Base-by-base conservation (phyloP, 2,888 invertebrate species). In the Ornithoptera alexandrae region DNA sequence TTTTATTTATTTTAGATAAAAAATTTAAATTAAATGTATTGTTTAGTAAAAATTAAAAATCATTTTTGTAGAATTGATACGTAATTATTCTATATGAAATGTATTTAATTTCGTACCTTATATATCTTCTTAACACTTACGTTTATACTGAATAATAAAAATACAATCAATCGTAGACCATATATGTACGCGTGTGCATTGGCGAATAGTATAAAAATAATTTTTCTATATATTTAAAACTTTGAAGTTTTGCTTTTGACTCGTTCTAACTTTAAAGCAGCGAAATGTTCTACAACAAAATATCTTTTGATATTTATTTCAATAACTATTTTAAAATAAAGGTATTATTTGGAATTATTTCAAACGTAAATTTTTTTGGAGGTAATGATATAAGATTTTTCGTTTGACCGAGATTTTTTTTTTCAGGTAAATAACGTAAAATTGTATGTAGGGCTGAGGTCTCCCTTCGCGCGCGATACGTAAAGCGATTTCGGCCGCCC, bases 361-460 rank as follows among this genome's bases (percentile, higher is more conserved):
- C 1, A n/a, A n/a, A 17, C 17, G 18, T 50, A 17, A 46, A 46
- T n/a, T n/a, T 53, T 53, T n/a, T 53, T 7, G 8, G n/a, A 5
- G 12, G 8, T 53, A 53, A 15, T 12, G 22, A 46, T 7, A 63
- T 53, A 50, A 80, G 24, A 62, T 18, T 39, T 42, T 68, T 30
- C 12, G 36, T 59, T 22, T 62, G 50, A 57, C 62, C 62, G 65
- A 22, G 22, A 58, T 81, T 81, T 86, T 85, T 84, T 87, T 86
- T 84, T 87, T 86, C 81, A 82, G 80, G 78, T 82, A 78, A 81
- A 77, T 80, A 82, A 84, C 87, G 86, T 84, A 85, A 86, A 85
- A 83, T 86, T 84, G 80, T 82, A 82, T 83, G 78, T 79, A 79
- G 53, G 80, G 81, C 77, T 74, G 73, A 64, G 72, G 74, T 74